phyloP scores from a whole-genome alignment of 2,113 vertebrate species.

The Melospiza georgiana region DNA sequence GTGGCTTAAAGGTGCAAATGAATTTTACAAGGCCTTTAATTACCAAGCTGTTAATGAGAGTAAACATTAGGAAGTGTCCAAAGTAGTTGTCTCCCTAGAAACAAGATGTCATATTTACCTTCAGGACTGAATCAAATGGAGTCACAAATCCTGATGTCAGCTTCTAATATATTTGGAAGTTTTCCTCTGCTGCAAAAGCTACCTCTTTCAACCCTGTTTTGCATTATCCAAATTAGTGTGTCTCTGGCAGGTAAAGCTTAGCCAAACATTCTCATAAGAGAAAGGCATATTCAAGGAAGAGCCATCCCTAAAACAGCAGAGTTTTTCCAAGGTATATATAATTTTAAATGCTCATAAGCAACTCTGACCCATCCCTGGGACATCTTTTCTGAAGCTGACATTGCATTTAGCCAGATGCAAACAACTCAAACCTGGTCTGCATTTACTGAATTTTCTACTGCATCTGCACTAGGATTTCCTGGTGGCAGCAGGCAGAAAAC shows the following conservation, averaged over 20 bases:
- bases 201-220: constrained; percentile 16
- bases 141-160: not conserved
- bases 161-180: not conserved
- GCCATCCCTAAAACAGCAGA: not conserved
- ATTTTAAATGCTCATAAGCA: not conserved
- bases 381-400: not conserved
- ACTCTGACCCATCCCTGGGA: not conserved
- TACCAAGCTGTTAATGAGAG: not conserved
- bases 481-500: not conserved
- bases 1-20: constrained; percentile 33
- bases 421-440: not conserved
- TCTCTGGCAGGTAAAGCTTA: not conserved
- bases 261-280: not conserved
- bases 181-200: constrained; percentile 2
- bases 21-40: constrained; percentile 34
- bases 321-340: not conserved
- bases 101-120: constrained; percentile 3
- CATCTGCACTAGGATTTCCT: not conserved
- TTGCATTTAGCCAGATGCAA: not conserved
- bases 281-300: not conserved
- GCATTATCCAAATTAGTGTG: constrained; percentile 22
- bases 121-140: constrained; percentile 3
- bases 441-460: not conserved
- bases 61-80: constrained; percentile 19
- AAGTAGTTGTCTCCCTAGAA: not conserved